A percentile compares a stretch with the other conserved stretches of the same genome.
Conservation (phyloP, 2,113 vertebrate genomes). For the Hypomesus transpacificus region DNA sequence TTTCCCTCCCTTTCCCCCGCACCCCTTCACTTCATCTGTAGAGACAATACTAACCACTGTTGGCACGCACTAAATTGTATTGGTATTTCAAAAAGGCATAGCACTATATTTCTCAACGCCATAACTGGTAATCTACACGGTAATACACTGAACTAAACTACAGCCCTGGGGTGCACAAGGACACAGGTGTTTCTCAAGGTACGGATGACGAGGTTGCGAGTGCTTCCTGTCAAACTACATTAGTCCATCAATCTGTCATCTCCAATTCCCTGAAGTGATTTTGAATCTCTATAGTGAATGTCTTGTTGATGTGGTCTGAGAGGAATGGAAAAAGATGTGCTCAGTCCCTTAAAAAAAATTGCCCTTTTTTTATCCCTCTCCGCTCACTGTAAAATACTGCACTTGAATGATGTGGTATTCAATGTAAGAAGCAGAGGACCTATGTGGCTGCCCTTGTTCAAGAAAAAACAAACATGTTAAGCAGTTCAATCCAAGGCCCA, state of each 20-base stretch:
- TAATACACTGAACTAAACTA: constrained; percentile 53
- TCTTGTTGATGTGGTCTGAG: constrained; percentile 37
- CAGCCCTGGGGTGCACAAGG: constrained; percentile 54
- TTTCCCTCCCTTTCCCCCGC: not conserved
- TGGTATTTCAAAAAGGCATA: constrained; percentile 52
- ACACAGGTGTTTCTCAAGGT: constrained; percentile 70
- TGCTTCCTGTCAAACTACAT: constrained; percentile 65
- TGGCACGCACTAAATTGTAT: constrained; percentile 59
- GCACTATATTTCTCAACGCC: constrained; percentile 7
- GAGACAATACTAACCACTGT: constrained; percentile 61
- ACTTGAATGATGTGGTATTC: not conserved
- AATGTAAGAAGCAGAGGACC: too few relatives aligned
- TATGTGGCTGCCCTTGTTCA: too few relatives aligned
- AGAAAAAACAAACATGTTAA: too few relatives aligned
- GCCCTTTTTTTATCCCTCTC: constrained; percentile 13
- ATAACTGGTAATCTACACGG: constrained; percentile 51
- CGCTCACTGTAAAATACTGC: not conserved
- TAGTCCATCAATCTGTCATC: constrained; percentile 72
- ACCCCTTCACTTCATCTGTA: constrained; percentile 25
- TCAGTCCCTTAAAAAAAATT: constrained; percentile 51
- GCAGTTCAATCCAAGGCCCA: too few relatives aligned
- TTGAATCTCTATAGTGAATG: constrained; percentile 51
- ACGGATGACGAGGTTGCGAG: constrained; percentile 57
- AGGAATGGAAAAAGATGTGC: constrained; percentile 63
- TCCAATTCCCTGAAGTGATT: constrained; percentile 39